phyloP scores from a whole-genome alignment of 1,140 invertebrate genomes.

The Hermetia illucens region DNA sequence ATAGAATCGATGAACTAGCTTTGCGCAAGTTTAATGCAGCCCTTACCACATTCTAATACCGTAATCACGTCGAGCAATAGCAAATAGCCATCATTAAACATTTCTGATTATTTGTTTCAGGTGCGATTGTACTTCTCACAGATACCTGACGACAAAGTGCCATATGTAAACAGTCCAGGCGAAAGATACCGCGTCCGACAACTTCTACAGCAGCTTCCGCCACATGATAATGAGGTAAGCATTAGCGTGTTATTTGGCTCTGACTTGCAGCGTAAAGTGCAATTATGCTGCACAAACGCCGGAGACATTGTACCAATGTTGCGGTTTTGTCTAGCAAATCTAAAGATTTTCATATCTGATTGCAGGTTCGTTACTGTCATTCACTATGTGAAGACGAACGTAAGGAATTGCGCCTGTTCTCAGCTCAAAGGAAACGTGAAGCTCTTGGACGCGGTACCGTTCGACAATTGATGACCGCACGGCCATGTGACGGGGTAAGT shows the following conservation, averaged over 20 bases:
- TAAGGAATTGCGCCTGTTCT: slow-evolving; percentile 83
- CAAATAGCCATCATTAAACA: too few species aligned
- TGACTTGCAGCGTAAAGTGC: neutral
- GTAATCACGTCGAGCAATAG: too few species aligned
- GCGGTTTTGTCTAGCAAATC: too few species aligned
- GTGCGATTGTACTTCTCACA: slow-evolving; percentile 94
- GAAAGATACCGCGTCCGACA: slow-evolving; percentile 91
- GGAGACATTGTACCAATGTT: slow-evolving; percentile 1
- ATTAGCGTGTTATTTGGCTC: neutral
- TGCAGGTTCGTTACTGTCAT: slow-evolving; percentile 80
- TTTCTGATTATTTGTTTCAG: slow-evolving; percentile 42
- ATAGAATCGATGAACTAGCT: too few species aligned
- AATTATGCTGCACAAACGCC: neutral
- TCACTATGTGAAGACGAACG: slow-evolving; percentile 82
- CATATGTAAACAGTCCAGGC: slow-evolving; percentile 90
- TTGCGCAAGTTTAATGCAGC: too few species aligned
- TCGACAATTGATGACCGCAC: slow-evolving; percentile 54
- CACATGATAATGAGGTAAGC: slow-evolving; percentile 80
- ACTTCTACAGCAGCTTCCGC: slow-evolving; percentile 87
- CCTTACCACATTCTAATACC: too few species aligned
- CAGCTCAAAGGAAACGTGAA: slow-evolving; percentile 81
- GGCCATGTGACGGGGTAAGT: slow-evolving; percentile 65
- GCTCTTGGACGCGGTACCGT: slow-evolving; percentile 84
- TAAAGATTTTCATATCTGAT: slow-evolving; percentile 14
- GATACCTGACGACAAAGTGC: slow-evolving; percentile 92